These are phyloP conservation scores for Danionella cerebrum DNA, from an alignment of 2,113 vertebrate species.

Conservation along the genomic window DNA sequence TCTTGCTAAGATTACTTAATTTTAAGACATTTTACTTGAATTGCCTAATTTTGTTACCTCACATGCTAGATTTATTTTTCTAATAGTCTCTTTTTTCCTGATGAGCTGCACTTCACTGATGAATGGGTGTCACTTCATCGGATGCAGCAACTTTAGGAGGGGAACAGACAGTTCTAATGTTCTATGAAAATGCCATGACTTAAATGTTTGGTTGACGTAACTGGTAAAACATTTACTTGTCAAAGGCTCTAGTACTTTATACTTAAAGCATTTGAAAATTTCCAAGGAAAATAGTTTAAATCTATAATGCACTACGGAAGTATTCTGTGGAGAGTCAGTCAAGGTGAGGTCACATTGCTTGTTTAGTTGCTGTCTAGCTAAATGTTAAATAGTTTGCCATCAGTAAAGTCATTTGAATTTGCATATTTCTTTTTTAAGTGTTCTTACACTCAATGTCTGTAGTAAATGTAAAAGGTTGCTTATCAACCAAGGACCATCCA, in stretches of 20 bases:
- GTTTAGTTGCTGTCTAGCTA: neutral
- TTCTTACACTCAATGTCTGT: too few relatives aligned
- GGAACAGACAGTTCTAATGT: neutral
- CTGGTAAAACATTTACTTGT: neutral
- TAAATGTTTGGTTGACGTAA: neutral
- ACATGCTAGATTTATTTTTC: constrained; percentile 65
- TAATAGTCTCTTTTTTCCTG: constrained; percentile 40
- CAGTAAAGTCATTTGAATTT: too few relatives aligned
- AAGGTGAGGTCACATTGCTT: neutral
- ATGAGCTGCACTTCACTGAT: constrained; percentile 43
- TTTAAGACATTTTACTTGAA: constrained; percentile 83
- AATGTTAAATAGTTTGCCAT: neutral
- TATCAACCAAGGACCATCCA: too few relatives aligned
- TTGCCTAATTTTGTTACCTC: constrained; percentile 90
- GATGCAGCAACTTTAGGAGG: neutral
- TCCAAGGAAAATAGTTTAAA: neutral
- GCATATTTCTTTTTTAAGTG: too few relatives aligned
- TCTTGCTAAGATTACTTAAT: constrained; percentile 36
- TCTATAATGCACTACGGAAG: neutral
- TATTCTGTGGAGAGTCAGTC: neutral
- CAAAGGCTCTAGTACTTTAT: neutral
- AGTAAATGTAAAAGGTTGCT: too few relatives aligned
- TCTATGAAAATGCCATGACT: neutral
- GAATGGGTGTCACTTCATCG: neutral
- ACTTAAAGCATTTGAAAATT: neutral